Evolutionary conservation across 2,888 invertebrate genomes (phyloP), one percentile per base, ranked within the genome.

Genomic region (Drosophila ustulata): DNA sequence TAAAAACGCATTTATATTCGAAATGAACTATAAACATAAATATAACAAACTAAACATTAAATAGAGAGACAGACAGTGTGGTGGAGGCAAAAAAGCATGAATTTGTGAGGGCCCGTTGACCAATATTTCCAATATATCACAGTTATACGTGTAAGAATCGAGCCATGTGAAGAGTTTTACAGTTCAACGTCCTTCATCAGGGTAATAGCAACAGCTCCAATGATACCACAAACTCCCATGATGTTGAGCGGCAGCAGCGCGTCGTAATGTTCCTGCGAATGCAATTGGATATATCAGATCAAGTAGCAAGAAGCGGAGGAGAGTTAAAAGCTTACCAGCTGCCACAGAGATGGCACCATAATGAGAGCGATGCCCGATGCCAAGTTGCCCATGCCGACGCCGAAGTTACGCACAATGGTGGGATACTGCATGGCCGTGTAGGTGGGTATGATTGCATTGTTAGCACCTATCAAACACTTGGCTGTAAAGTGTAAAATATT

Each of bases 381-480:
- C 64, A 96, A 94, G 88, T 96, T 96, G 74, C 96, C 96, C 61
- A 95, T 95, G 8, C 96, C 96, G 13, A 96, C 94, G 2, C 95
- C 95, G 37, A 95, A 93, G 80, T 95, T 96, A 63, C 96, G 93
- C 76, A 96, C 94, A 55, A 95, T 93, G 3, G 95, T 95, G 1
- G 96, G 96, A 90, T 95, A 96, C 69, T 95, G 93, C 89, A 95
- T 95, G 2, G 95, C 95, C 0, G 95, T 95, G 90, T 94, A 95
- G 50, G 95, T 95, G 0, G 96, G 96, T 91, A 96, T 93, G 88
- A 96, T 95, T 90, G 95, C 96, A 90, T 96, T 97, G 18, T 95
- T 95, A 0, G 95, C 94, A 9, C 96, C 95, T 66, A 96, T 95
- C 34, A 95, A 94, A 83, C 96, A 96, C 93, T 96, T 96, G 66